Evolutionary conservation across 1,140 invertebrate species (phyloP), one percentile per base, ranked within the genome.

Genomic region (Hermetia illucens): DNA sequence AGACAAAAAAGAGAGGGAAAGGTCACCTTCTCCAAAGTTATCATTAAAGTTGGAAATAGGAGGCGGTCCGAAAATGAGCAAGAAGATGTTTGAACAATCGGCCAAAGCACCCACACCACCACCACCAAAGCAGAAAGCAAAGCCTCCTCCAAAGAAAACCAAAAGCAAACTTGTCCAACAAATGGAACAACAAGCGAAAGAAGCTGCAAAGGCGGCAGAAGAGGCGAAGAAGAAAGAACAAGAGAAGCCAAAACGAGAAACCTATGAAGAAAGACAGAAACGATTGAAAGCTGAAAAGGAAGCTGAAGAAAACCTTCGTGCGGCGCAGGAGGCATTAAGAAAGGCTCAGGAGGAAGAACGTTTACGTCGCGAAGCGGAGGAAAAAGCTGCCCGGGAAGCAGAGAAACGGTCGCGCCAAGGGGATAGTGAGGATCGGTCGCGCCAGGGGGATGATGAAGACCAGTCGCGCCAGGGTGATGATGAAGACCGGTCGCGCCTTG

Each of bases 21-120:
- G 57, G 39, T 53, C 53, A 0, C 55, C 57, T 5, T 57, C 56
- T 35, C 56, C 56, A 12, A 60, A 60, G 42, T 48, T 58, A 47
- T 49, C 50, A 44, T 50, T 60, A 47, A 60, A 60, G 52, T 40
- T 60, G 19, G 56, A 60, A 39, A 54, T 59, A 15, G 57, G 57
- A 2, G 54, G 51, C 5, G 54, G 54, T 2, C 49, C 52, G 33
- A 60, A 60, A 35, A 55, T 49, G 12, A 60, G 45, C 41, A 59
- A 57, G 38, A 60, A 60, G 34, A 51, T 60, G 56, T 60, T 59
- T 24, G 57, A 60, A 21, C 47, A 55, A 19, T 12, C 22, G 17
- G 24, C 24, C 24, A 27, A 13, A 8, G 24, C 8, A 13, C 8
- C 24, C 13, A 47, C 55, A 31, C 48, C 43, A 39, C 33, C 39